A percentile compares a stretch with the other conserved stretches of the same genome.
Conservation (phyloP, 2,113 vertebrate species). For the Recurvirostra avosetta region DNA sequence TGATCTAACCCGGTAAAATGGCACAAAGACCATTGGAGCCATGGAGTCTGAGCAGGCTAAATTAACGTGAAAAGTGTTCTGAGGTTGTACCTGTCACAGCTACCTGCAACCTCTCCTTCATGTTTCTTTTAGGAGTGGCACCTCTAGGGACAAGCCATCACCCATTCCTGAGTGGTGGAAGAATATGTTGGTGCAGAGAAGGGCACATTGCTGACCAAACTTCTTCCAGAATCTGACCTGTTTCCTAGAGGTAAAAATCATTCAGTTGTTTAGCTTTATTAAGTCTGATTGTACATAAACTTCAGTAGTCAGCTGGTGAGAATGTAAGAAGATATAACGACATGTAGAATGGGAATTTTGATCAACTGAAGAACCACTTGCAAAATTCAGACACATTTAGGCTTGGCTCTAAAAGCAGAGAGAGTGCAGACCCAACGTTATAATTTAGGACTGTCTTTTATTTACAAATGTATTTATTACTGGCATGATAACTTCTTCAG, state of each 20-base stretch:
- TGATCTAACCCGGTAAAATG: neutral
- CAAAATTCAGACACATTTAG: neutral
- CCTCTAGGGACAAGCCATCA: neutral
- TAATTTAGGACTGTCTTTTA: neutral
- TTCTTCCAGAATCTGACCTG: neutral
- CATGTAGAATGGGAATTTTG: neutral
- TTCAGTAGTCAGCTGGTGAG: neutral
- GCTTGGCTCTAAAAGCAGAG: neutral
- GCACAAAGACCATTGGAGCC: neutral
- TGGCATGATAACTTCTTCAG: neutral
- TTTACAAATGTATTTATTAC: neutral
- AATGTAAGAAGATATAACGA: neutral
- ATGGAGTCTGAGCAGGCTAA: neutral
- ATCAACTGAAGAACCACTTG: neutral
- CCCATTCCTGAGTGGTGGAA: neutral
- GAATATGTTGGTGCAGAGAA: neutral
- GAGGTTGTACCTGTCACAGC: neutral
- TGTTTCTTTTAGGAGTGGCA: neutral
- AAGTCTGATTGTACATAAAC: neutral
- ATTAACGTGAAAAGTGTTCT: neutral
- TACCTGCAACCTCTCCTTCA: neutral
- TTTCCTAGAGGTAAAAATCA: neutral
- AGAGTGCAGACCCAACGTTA: neutral
- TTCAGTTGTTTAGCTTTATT: neutral
- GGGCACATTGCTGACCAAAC: neutral